Evolutionary conservation across 92 coral and sea anemone species (phyloP).

Genomic region (Phenganax subtilis): DNA sequence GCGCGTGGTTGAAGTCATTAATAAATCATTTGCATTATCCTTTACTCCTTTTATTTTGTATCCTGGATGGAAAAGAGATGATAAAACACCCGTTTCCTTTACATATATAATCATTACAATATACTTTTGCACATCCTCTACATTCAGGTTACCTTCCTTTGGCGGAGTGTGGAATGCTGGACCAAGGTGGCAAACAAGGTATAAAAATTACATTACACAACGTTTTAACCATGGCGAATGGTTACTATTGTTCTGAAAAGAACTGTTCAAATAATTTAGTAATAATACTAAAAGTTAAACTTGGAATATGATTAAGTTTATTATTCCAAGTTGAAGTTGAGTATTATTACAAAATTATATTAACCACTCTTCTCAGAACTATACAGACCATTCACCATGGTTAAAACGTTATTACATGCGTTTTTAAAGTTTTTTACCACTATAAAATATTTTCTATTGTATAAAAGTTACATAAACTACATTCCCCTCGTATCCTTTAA

Average conservation of each 20-base stretch:
- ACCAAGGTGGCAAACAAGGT: conserved; percentile 99
- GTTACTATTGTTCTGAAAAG: no score
- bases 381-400: no score
- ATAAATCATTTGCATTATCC: background rate
- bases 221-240: no score
- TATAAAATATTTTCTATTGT: background rate
- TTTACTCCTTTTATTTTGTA: background rate
- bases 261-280: no score
- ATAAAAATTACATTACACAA: no score
- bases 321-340: no score
- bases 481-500: no score
- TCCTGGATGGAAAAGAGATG: background rate
- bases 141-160: conserved; percentile 86
- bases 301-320: no score
- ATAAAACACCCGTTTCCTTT: background rate
- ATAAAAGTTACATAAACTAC: no score
- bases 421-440: background rate
- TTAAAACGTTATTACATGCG: background rate
- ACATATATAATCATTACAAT: background rate
- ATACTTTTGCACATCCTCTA: background rate
- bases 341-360: no score
- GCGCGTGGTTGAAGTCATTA: background rate
- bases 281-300: no score
- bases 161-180: conserved; percentile 98
- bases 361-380: no score